A percentile compares a stretch with the other conserved stretches of the same genome.
phyloP scores from a whole-genome alignment of 1,140 invertebrate genomes.

The Campodea augens region DNA sequence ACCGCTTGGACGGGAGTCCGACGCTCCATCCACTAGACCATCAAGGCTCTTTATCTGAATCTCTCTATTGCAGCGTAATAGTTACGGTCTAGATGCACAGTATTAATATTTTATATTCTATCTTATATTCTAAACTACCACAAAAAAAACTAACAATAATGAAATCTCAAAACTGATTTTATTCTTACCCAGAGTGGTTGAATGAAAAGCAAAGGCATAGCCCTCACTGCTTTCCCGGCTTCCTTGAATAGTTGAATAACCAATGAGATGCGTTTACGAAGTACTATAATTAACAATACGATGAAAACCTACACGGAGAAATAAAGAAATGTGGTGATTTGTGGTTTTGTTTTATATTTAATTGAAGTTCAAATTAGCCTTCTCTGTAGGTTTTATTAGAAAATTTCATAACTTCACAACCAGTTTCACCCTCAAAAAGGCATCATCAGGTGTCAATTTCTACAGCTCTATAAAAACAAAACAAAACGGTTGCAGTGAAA shows the following conservation, averaged over 20 bases:
- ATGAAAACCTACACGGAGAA: slow-evolving; percentile 31
- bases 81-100: background rate
- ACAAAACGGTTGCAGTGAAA: too few relatives aligned
- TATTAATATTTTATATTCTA: background rate
- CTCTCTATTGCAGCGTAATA: background rate
- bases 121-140: background rate
- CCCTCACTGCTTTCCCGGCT: slow-evolving; percentile 46
- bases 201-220: slow-evolving; percentile 51
- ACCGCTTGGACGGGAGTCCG: too few relatives aligned
- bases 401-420: too few relatives aligned
- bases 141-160: slow-evolving; percentile 3
- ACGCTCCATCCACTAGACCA: too few relatives aligned
- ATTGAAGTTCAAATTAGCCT: too few relatives aligned
- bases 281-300: slow-evolving; percentile 42
- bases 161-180: slow-evolving; percentile 1
- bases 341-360: slow-evolving; percentile 8
- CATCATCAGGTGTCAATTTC: too few relatives aligned
- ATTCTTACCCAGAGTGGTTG: slow-evolving; percentile 46
- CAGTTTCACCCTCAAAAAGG: too few relatives aligned
- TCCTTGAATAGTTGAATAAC: slow-evolving; percentile 52
- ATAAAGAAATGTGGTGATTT: slow-evolving; percentile 3
- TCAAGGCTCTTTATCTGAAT: too few relatives aligned
- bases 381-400: too few relatives aligned
- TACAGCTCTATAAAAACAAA: too few relatives aligned
- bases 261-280: slow-evolving; percentile 48